Conservation (phyloP, 64 coral and sea anemone species). For the Stichodactyla helianthus region DNA sequence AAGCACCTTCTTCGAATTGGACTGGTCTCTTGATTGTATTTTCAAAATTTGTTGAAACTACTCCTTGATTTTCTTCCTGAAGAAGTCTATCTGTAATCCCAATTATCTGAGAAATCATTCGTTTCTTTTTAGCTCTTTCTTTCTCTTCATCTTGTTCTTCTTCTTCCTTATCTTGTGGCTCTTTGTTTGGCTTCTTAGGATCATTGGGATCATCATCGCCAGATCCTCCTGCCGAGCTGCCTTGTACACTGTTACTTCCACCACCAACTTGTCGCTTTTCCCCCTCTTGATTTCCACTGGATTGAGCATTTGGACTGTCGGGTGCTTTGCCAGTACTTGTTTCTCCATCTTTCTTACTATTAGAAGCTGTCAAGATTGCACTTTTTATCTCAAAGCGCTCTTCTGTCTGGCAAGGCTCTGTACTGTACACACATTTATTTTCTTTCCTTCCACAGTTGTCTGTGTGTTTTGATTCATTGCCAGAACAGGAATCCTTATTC, state of each 20-base stretch:
- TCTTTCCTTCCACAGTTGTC: no score
- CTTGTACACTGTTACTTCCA: neutral
- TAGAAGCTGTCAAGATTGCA: neutral
- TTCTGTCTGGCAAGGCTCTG: neutral
- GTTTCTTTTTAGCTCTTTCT: neutral
- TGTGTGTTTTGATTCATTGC: no score
- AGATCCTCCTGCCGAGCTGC: neutral
- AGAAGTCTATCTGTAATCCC: neutral
- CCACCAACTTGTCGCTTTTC: neutral
- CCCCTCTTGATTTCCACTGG: neutral
- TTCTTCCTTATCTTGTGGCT: neutral
- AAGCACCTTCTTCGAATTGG: no score
- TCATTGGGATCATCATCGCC: slow-evolving; percentile 12
- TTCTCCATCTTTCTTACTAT: neutral
- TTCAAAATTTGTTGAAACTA: no score
- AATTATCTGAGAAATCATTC: neutral
- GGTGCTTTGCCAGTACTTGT: neutral
- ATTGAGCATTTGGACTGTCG: neutral
- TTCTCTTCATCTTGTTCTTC: neutral
- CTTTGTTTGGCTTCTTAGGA: neutral
- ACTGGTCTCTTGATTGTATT: no score
- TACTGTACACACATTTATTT: no score
- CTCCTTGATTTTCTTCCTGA: no score
- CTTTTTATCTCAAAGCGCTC: neutral
- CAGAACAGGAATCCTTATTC: no score